Evolutionary conservation across 2,797 vertebrate genomes (phyloP), one percentile per base, ranked within the genome.

Genomic region (Notolabrus celidotus): DNA sequence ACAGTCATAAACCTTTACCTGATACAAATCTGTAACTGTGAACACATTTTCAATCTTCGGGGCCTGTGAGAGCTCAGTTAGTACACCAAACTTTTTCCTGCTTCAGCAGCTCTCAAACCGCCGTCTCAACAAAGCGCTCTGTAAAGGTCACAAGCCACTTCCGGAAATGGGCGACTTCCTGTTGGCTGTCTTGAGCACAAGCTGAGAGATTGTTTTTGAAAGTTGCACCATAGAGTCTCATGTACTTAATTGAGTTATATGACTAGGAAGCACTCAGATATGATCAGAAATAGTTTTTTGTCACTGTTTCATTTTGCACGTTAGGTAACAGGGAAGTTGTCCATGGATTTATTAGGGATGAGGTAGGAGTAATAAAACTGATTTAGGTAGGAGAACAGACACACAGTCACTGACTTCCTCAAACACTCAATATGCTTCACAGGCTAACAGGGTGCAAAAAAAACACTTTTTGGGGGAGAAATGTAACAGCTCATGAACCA

Each of bases 121-220:
- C 51, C 47, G 22, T 81, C 86, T 90, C 59, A 70, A 71, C 84
- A 83, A 71, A 78, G 76, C 72, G 53, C 78, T 89, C 67, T 60
- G 70, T 80, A 89, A 93, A 94, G 92, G 93, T 94, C 93, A 94
- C 91, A 89, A 91, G 89, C 90, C 82, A 92, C 88, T 93, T 94
- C 92, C 90, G 91, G 87, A 94, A 92, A 92, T 84, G 82, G 73
- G 84, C 78, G 69, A 92, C 92, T 94, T 95, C 94, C 93, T 93
- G 84, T 90, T 83, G 77, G 79, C 71, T 54, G 79, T 51, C 78
- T 87, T 50, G 42, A 82, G 64, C 42, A 76, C 67, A 72, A 59
- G 46, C 71, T 71, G 0, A 34, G 49, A 74, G 74, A 75, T 77
- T 82, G 71, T 77, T 84, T 61, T 80, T 60, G 17, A 14, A 34